Base-by-base conservation (phyloP, 2,888 invertebrate genomes). In the Plusia festucae region DNA sequence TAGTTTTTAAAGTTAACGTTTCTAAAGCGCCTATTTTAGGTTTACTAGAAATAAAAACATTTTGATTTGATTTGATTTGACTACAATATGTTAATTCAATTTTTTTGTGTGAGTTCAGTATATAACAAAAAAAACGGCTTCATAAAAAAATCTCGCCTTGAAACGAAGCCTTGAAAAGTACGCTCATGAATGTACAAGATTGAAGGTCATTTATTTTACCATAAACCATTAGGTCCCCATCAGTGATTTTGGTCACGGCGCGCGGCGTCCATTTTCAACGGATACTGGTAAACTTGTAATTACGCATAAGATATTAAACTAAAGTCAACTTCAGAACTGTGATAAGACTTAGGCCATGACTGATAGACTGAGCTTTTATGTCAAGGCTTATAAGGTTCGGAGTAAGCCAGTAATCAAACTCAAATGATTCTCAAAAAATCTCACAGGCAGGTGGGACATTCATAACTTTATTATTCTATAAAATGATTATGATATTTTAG, bases 401-500 rank as follows among this genome's bases (percentile, higher is more conserved):
- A 3, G 9, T 9, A 9, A 9, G 9, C 7, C 30, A 30, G 7
- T 27, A 8, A 24, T 24, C 4, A 4, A 4, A 24, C 8, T 27
- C 27, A 27, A 27, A 8, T 27, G 27, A 2, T 24, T 24, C 7
- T 30, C 9, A 30, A 30, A 30, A 6, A 30, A 30, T 30, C 6
- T 30, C 30, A 30, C 5, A 24, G n/a, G n/a, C n/a, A n/a, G n/a
- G n/a, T 24, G 24, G 24, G 24, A 5, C 5, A 24, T 24, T 3
- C 24, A n/a, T 24, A 24, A 24, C 2, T 30, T 2, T 30, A 30
- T 30, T 30, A 8, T 30, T 30, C 27, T 2, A 8, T 27, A 27
- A 2, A 13, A 24, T 24, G 15, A 27, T 18, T 8, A 46, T 46
- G n/a, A 13, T 60, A 56, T 55, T 24, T 9, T 73, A 95, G 91